phyloP scores from a whole-genome alignment of 2,797 vertebrate genomes.

The Urosaurus nigricauda region DNA sequence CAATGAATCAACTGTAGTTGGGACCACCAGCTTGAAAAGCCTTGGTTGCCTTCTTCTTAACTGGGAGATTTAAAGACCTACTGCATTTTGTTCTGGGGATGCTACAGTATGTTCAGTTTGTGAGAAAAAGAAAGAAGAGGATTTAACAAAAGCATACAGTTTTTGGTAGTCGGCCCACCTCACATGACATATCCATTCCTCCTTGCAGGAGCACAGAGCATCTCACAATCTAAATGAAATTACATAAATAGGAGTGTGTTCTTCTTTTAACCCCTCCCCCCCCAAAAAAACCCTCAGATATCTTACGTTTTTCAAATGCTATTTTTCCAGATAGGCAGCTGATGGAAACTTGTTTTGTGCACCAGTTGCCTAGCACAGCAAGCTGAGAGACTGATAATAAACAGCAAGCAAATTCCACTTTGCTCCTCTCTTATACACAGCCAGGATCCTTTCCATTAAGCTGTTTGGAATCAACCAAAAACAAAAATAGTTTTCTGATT shows the following conservation, averaged over 20 bases:
- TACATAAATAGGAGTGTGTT: neutral
- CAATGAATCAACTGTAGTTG: no score
- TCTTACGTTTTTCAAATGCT: neutral
- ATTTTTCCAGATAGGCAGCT: neutral
- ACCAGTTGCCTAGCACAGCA: neutral
- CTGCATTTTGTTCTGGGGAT: no score
- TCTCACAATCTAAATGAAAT: neutral
- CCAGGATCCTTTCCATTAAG: constrained; percentile 6
- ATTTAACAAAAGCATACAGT: neutral
- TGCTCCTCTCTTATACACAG: neutral
- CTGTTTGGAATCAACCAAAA: constrained; percentile 1
- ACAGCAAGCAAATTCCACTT: constrained; percentile 3
- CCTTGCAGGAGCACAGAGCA: neutral
- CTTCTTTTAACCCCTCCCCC: no score
- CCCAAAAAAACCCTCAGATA: neutral
- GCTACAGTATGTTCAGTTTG: no score
- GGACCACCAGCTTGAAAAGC: no score
- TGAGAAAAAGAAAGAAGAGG: neutral
- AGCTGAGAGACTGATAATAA: constrained; percentile 7
- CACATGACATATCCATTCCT: neutral
- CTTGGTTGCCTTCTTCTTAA: no score
- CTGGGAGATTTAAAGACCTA: no score
- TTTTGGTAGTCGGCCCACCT: neutral
- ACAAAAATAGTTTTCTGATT: constrained; percentile 3
- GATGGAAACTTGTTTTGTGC: constrained; percentile 16